Conservation (phyloP, 2,113 vertebrate genomes). For the Laticauda laticaudata region DNA sequence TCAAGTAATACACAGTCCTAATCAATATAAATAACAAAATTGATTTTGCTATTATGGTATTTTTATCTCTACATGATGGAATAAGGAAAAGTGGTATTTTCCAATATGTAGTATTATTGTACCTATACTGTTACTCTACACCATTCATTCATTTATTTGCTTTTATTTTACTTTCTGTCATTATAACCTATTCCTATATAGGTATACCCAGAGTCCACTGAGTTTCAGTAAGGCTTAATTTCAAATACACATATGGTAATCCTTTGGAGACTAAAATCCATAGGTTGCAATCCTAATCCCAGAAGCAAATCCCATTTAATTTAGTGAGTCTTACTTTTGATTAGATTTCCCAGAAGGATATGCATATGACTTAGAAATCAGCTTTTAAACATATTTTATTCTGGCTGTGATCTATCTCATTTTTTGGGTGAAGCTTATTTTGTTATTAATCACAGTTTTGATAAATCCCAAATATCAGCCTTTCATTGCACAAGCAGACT, state of each 20-base stretch:
- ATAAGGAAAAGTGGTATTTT: background rate
- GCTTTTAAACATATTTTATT: background rate
- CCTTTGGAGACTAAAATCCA: background rate
- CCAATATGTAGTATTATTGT: background rate
- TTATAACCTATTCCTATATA: background rate
- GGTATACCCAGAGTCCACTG: background rate
- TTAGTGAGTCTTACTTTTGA: background rate
- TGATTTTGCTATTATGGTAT: background rate
- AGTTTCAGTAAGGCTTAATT: background rate
- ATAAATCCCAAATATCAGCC: background rate
- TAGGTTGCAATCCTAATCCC: background rate
- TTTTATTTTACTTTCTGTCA: background rate
- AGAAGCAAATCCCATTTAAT: background rate
- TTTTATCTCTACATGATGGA: background rate
- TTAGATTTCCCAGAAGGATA: background rate
- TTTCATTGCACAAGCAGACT: background rate
- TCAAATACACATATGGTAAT: background rate
- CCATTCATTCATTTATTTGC: background rate
- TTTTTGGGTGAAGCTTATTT: background rate
- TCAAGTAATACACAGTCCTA: background rate
- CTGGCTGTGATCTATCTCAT: background rate
- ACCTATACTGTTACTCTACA: background rate
- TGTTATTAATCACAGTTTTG: background rate
- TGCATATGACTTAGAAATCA: background rate
- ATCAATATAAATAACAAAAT: background rate